phyloP scores from a whole-genome alignment of 2,113 vertebrate species.

The Otis tarda region DNA sequence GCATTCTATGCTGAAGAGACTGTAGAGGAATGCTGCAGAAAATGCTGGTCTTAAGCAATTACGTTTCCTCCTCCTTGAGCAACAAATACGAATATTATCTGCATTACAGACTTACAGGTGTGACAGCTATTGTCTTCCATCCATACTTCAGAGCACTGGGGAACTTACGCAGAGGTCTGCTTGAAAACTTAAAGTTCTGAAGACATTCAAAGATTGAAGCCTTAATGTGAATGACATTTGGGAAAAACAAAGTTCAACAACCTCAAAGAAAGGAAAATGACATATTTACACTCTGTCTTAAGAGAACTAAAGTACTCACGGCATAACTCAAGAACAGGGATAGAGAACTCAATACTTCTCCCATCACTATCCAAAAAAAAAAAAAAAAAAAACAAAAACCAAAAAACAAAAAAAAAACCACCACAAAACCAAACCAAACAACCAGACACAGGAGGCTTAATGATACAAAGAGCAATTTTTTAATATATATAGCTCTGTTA shows the following conservation, averaged over 20 bases:
- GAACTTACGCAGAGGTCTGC: not conserved
- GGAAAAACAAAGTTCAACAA: not conserved
- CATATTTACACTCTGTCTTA: not conserved
- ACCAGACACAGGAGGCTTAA: not conserved
- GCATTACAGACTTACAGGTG: not conserved
- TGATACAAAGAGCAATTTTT: not conserved
- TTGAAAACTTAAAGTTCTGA: not conserved
- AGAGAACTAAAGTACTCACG: not conserved
- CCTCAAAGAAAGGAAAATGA: not conserved
- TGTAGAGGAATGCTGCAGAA: not conserved
- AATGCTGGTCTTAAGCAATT: not conserved
- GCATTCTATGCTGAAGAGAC: not conserved
- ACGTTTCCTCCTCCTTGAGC: not conserved
- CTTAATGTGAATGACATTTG: not conserved
- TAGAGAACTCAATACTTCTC: not conserved
- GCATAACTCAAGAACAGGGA: not conserved
- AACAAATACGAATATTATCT: not conserved
- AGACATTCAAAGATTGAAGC: not conserved
- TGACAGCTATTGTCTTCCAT: not conserved
- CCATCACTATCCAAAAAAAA: not conserved
- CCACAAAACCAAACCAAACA: not conserved
- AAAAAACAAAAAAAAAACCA: not conserved
- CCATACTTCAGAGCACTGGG: not conserved
- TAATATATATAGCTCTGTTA: not conserved
- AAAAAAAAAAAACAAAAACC: not conserved